These are phyloP conservation scores for Lordiphosa collinella DNA, from an alignment of 1,140 invertebrate species.

Conservation along the genomic window DNA sequence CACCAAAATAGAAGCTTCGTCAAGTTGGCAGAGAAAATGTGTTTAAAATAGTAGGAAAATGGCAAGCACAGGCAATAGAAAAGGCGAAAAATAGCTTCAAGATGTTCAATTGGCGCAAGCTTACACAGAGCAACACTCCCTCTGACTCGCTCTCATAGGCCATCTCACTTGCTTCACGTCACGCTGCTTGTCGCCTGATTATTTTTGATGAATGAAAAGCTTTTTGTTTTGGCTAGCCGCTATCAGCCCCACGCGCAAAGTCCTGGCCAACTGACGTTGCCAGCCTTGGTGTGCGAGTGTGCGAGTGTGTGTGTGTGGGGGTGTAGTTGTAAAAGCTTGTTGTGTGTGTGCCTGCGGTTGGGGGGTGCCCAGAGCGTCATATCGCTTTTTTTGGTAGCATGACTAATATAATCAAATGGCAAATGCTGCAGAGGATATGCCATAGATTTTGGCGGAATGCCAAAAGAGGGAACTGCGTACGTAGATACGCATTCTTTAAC, in stretches of 20 bases:
- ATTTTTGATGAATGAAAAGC: conserved; percentile 74
- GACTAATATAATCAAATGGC: conserved; percentile 72
- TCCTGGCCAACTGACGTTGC: conserved; percentile 11
- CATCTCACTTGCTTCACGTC: neutral
- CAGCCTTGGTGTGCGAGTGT: conserved; percentile 9
- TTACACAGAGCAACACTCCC: conserved; percentile 29
- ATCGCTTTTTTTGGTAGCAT: conserved; percentile 71
- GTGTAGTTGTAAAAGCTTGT: conserved; percentile 36
- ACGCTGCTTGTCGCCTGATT: conserved; percentile 41
- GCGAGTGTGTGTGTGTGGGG: conserved; percentile 9
- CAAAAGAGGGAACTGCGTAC: conserved; percentile 10
- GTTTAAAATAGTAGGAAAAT: conserved; percentile 46
- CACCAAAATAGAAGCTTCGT: conserved; percentile 57
- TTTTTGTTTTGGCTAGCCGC: conserved; percentile 57
- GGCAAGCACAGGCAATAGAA: conserved; percentile 26
- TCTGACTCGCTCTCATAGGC: neutral
- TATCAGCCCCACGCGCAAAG: conserved; percentile 27
- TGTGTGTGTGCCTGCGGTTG: too few species aligned
- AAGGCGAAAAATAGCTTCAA: conserved; percentile 57
- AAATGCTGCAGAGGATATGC: conserved; percentile 52
- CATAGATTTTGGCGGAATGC: conserved; percentile 69
- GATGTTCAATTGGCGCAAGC: conserved; percentile 59
- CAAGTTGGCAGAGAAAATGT: conserved; percentile 41
- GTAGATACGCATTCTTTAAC: conserved; percentile 55
- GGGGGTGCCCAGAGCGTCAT: conserved; percentile 45